Percentiles rank a stretch among this genome's conserved stretches.
These are phyloP conservation scores for Leptocoma aspasia DNA, from an alignment of 2,113 vertebrate genomes.

Conservation along the genomic window DNA sequence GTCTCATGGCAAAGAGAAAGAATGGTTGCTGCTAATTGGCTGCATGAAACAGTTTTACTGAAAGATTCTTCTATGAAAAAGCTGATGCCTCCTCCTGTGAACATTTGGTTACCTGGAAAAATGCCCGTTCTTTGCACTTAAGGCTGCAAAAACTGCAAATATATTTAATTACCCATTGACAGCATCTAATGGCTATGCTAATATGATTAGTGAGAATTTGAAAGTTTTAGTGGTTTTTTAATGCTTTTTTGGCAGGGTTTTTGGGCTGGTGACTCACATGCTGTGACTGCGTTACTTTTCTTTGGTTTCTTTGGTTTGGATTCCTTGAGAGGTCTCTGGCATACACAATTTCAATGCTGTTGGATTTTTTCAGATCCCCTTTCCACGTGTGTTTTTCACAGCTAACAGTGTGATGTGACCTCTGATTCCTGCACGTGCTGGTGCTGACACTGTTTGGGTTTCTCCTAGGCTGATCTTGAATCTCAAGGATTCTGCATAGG, in stretches of 20 bases:
- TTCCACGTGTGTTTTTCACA: not conserved
- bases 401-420: not conserved
- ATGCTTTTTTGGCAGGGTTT: not conserved
- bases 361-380: not conserved
- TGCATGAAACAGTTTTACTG: not conserved
- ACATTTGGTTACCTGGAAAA: conserved; percentile 22
- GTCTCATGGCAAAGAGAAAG: not conserved
- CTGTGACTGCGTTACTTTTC: not conserved
- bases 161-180: conserved; percentile 36
- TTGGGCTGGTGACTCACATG: not conserved
- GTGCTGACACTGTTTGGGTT: not conserved
- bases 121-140: not conserved
- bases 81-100: not conserved
- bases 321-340: not conserved
- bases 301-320: not conserved
- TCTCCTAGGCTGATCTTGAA: conserved; percentile 7
- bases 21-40: not conserved
- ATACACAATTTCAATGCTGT: not conserved
- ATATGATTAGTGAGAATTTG: conserved; percentile 8
- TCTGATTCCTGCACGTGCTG: not conserved
- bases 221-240: not conserved
- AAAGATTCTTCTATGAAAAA: not conserved
- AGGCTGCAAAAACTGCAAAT: not conserved
- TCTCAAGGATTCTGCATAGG: conserved; percentile 20
- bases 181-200: conserved; percentile 22